Evolutionary conservation across 1,140 invertebrate species (phyloP).

Genomic region (Aleiodes sp.): DNA sequence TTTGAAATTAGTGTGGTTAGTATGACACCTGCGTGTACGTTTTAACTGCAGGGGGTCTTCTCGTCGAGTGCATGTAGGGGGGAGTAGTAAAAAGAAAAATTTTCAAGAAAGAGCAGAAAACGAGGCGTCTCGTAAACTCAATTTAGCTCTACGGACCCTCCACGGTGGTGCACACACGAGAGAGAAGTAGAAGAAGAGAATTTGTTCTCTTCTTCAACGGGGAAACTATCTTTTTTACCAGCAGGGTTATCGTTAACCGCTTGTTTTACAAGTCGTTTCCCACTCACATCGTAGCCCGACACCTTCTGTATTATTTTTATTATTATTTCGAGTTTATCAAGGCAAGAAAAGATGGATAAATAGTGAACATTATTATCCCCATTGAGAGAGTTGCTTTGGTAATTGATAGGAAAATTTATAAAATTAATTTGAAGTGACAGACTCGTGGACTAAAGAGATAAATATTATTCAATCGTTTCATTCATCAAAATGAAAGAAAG

Average conservation of each 20-base stretch:
- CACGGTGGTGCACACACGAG: background rate
- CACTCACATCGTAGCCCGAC: constrained; percentile 48
- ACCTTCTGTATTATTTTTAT: constrained; percentile 27
- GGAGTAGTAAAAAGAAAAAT: background rate
- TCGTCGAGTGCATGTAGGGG: background rate
- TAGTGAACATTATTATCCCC: background rate
- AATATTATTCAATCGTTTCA: too few species aligned
- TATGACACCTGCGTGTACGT: background rate
- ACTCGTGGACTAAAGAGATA: too few species aligned
- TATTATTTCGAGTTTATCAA: constrained; percentile 5
- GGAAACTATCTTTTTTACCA: constrained; percentile 24
- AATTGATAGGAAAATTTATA: too few species aligned
- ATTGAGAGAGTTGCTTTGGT: too few species aligned
- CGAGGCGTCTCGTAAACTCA: constrained; percentile 32
- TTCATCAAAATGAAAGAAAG: too few species aligned
- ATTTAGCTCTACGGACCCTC: constrained; percentile 32
- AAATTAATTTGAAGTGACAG: too few species aligned
- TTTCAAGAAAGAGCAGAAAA: background rate
- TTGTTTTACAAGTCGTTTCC: constrained; percentile 67
- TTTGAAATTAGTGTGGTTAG: background rate
- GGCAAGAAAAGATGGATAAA: background rate
- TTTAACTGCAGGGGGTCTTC: background rate
- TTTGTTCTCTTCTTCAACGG: constrained; percentile 11
- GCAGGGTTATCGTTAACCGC: constrained; percentile 61
- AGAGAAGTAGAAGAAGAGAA: background rate